Evolutionary conservation across 2,113 vertebrate genomes (phyloP).

Genomic region (Oryzias javanicus): DNA sequence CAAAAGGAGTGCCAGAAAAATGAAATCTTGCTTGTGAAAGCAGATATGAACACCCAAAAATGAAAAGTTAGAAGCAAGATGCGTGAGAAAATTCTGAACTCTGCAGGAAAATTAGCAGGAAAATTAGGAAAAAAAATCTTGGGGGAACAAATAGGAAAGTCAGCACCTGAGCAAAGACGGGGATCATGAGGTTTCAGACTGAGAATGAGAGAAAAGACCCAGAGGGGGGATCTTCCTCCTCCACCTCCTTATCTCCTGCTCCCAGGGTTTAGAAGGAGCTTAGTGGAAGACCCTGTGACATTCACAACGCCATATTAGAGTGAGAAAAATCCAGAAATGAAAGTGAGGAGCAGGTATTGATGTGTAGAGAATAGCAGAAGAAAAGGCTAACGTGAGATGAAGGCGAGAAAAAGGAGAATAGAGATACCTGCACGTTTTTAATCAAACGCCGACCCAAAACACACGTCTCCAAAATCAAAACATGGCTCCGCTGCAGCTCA

Average conservation of each 20-base stretch:
- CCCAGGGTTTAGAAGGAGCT: conserved; percentile 36
- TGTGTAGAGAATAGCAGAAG: not conserved
- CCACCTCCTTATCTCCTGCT: conserved; percentile 46
- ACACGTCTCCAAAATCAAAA: too few species aligned
- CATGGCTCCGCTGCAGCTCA: too few species aligned
- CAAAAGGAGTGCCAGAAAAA: not conserved
- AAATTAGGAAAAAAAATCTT: not conserved
- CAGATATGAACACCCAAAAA: not conserved
- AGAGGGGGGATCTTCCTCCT: conserved; percentile 39
- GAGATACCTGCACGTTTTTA: too few species aligned
- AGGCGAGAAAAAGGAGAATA: not conserved
- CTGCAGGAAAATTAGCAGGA: not conserved
- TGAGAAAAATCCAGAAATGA: not conserved
- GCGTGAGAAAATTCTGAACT: not conserved
- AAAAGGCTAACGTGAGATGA: not conserved
- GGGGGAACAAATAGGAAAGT: conserved; percentile 12
- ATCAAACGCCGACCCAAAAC: too few species aligned
- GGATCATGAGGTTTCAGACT: conserved; percentile 32
- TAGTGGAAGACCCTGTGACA: conserved; percentile 13
- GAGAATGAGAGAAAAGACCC: conserved; percentile 37
- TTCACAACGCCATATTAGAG: conserved; percentile 3
- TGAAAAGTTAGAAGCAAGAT: not conserved
- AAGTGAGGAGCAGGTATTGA: not conserved
- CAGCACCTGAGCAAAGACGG: conserved; percentile 12
- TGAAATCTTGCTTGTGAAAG: not conserved